phyloP scores from a whole-genome alignment of 2,113 vertebrate species.

The Halichoerus grypus region DNA sequence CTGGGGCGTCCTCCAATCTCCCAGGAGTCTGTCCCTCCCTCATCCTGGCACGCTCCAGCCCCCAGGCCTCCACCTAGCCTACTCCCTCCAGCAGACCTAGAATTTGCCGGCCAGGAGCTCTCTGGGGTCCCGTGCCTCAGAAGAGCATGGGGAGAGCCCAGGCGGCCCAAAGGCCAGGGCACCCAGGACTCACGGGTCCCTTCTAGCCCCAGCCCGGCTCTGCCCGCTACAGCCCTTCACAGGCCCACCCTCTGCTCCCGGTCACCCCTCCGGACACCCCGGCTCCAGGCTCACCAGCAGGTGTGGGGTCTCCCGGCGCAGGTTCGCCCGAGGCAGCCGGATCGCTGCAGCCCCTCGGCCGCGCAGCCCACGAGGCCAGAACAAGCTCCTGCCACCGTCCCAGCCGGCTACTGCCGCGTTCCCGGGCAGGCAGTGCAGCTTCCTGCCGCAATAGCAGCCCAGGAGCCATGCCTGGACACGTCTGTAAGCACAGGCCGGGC shows the following conservation, averaged over 20 bases:
- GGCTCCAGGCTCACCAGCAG: not conserved
- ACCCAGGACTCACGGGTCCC: fast-evolving
- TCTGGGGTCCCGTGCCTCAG: not conserved
- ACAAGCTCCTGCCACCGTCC: not conserved
- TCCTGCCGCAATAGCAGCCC: constrained; percentile 11
- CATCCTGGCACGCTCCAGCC: no score
- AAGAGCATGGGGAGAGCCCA: fast-evolving
- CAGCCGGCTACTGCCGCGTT: not conserved
- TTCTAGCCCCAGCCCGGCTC: not conserved
- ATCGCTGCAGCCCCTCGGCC: not conserved
- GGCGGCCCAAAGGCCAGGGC: not conserved
- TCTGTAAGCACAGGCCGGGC: not conserved
- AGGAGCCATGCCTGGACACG: constrained; percentile 20
- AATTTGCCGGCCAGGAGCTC: fast-evolving
- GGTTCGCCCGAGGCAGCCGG: not conserved
- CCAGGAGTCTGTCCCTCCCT: not conserved
- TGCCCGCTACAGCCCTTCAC: not conserved
- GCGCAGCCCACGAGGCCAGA: not conserved
- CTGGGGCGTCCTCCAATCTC: fast-evolving
- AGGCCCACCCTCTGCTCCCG: not conserved
- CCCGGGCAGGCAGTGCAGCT: not conserved
- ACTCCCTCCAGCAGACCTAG: not conserved
- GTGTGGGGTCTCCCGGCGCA: not conserved
- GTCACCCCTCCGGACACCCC: fast-evolving
- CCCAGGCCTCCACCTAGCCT: not conserved